Base-by-base conservation (phyloP, 2,113 vertebrate species). In the Henicopernis longicauda region DNA sequence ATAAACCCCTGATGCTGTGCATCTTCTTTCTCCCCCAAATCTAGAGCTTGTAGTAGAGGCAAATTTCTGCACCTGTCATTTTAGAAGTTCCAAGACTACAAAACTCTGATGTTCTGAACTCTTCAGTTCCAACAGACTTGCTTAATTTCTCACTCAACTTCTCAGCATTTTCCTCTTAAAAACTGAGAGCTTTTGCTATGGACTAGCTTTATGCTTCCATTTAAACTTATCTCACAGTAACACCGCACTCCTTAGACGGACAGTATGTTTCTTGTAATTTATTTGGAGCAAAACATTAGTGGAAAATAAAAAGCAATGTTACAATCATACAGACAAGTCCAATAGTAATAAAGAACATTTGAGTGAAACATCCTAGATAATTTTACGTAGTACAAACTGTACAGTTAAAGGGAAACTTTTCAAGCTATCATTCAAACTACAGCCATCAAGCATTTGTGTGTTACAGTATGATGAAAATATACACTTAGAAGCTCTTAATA, bases 41-140 rank as follows among this genome's bases (percentile, higher is more conserved):
- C 27, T 31, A 16, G 10, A 85, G 40, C 31, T 32, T 65, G 36
- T 14, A 77, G 42, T 4, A 79, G 27, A 85, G 16, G 21, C 18
- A 90, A 77, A 95, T 50, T 90, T 70, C 40, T 73, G 36, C 23
- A 65, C 25, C n/a, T 54, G 26, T 44, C 57, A 79, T 88, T 88
- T 72, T 40, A 32, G 18, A 83, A 66, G 16, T 34, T 80, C 9
- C 7, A 25, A 72, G 40, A 32, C 36, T n/a, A 65, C 26, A 83
- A 82, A 86, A 47, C 13, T 50, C 34, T 59, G 20, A 94, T 82
- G 61, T 72, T 81, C 36, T 42, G 17, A 85, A 65, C 49, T 90
- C 47, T 47, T 38, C 11, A 32, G n/a, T 72, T 93, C 23, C 66
- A 90, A n/a, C 3, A 23, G 32, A 93, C 16, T 44, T 55, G 23